phyloP scores from a whole-genome alignment of 2,888 invertebrate species.

The Euzophera pinguis region DNA sequence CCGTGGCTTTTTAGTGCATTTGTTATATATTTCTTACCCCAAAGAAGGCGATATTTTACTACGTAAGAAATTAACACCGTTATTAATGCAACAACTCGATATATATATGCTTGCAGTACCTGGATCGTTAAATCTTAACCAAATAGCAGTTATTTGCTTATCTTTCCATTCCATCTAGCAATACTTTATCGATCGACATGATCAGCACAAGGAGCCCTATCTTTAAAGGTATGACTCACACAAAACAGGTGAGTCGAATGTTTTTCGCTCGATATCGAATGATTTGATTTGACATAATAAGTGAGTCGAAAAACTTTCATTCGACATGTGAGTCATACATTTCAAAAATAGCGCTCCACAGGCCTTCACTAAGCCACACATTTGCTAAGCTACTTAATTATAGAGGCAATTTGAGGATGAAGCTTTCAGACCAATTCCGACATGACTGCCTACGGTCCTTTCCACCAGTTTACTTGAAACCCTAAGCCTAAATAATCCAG shows the following conservation, averaged over 20 bases:
- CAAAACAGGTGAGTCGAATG: too few species aligned
- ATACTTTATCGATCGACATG: conserved; percentile 11
- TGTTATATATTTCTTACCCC: too few species aligned
- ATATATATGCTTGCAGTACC: background rate
- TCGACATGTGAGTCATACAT: too few species aligned
- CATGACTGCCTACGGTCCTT: conserved; percentile 30
- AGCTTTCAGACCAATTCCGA: conserved; percentile 35
- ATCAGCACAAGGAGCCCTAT: too few species aligned
- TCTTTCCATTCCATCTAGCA: conserved; percentile 1
- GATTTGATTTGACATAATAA: too few species aligned
- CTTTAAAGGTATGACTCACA: too few species aligned
- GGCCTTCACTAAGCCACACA: conserved; percentile 28
- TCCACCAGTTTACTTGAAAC: conserved; percentile 26
- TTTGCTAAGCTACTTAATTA: conserved; percentile 53
- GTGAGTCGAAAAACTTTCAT: too few species aligned
- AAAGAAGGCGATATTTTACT: too few species aligned
- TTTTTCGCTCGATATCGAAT: too few species aligned
- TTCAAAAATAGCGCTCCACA: too few species aligned
- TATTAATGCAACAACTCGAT: background rate
- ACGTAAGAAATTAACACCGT: background rate
- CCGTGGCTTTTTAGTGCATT: too few species aligned
- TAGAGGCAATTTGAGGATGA: conserved; percentile 50
- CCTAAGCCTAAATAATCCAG: background rate
- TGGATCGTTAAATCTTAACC: background rate
- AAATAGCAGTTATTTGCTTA: conserved; percentile 1